Evolutionary conservation across 37 sponge, comb jelly and placozoan genomes (phyloP), one percentile per base, ranked within the genome.

Genomic region (Aplysina aerophoba): DNA sequence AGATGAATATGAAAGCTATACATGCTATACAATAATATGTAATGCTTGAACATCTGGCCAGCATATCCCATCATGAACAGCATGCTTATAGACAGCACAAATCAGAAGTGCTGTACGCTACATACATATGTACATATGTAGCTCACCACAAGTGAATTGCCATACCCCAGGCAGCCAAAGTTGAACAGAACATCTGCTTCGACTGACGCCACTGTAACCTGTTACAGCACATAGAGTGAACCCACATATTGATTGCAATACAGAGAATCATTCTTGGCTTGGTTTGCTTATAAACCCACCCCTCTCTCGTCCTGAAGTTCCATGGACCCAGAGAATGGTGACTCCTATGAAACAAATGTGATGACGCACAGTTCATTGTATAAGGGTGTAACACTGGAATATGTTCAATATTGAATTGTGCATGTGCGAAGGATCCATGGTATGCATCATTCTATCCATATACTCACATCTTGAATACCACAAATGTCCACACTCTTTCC

Each of bases 111-210:
- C 50, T 44, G 8, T 44, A 62, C 5, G 63, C 25, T 27, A 62
- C 25, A 13, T 22, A 27, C 5, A 62, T 27, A 62, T 13, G 4
- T 25, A 62, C 63, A 27, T 25, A 62, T 22, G n/a, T 27, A 62
- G 28, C 71, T 69, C 71, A 69, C 71, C 19, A 35, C 34, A 28
- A 69, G 19, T 69, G 71, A 34, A 25, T 69, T 69, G 4, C 71
- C 71, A 69, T 31, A 69, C 19, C 71, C 71, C 27, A 69, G 34
- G 71, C 33, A 69, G 27, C 71, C 71, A 69, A 34, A 69, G 34
- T 69, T 69, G 34, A 69, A 69, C 71, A 69, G 13, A 30, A 69
- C 1, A 30, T 69, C 71, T 28, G 34, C 33, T 27, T 69, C 71
- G 28, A 69, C 34, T 69, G 71, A 34, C 11, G 71, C 71, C 19